Conservation (phyloP, 1,140 invertebrate genomes). For the Megalonaias nervosa region DNA sequence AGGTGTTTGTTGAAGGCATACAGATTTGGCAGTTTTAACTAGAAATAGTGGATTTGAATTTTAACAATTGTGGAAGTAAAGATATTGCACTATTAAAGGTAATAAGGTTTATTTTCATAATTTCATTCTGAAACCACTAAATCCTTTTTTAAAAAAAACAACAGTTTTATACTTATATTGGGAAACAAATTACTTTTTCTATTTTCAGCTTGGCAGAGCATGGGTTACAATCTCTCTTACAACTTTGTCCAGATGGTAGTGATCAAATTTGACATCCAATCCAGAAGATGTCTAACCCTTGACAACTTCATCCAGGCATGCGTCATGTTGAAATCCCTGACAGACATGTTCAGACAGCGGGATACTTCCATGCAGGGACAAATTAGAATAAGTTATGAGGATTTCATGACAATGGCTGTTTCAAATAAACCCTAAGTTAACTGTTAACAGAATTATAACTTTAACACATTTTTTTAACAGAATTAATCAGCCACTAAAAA, state of each 20-base stretch:
- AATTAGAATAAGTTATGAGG: slow-evolving; percentile 88
- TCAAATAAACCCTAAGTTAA: slow-evolving; percentile 53
- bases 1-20: too few relatives aligned
- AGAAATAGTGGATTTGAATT: too few relatives aligned
- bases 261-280: slow-evolving; percentile 78
- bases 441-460: too few relatives aligned
- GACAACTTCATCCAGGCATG: slow-evolving; percentile 92
- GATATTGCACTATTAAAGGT: too few relatives aligned
- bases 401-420: slow-evolving; percentile 84
- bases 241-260: slow-evolving; percentile 84
- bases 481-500: too few relatives aligned
- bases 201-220: slow-evolving; percentile 82
- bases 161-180: background rate
- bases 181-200: background rate
- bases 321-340: slow-evolving; percentile 89
- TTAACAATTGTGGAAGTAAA: too few relatives aligned
- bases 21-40: too few relatives aligned
- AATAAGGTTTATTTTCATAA: too few relatives aligned
- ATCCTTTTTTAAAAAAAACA: too few relatives aligned
- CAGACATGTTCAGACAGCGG: slow-evolving; percentile 84
- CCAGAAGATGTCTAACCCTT: slow-evolving; percentile 77
- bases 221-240: slow-evolving; percentile 89
- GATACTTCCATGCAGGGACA: slow-evolving; percentile 83
- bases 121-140: too few relatives aligned
- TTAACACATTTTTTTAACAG: too few relatives aligned